Percentiles rank a stretch among this genome's conserved stretches.
Conservation (phyloP, 2,888 invertebrate species). For the Nomada hirtipes region DNA sequence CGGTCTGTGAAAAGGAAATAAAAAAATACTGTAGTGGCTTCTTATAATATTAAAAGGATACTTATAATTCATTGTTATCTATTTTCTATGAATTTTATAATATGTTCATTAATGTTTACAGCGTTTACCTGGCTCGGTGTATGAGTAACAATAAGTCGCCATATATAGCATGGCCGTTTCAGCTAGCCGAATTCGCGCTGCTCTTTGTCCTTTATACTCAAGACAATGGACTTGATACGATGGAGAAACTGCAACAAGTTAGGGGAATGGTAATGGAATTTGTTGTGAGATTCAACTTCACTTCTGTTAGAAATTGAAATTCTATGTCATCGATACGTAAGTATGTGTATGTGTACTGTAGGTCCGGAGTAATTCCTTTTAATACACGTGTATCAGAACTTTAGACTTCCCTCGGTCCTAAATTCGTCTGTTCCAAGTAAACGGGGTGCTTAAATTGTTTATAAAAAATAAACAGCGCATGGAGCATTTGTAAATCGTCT, state of each 20-base stretch:
- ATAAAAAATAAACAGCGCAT: too few relatives aligned
- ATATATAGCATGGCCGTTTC: conserved; percentile 82
- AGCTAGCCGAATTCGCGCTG: conserved; percentile 79
- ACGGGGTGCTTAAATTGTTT: too few relatives aligned
- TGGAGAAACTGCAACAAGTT: conserved; percentile 26
- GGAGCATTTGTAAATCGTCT: too few relatives aligned
- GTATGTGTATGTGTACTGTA: too few relatives aligned
- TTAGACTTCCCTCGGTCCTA: too few relatives aligned
- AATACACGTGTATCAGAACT: too few relatives aligned
- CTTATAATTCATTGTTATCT: neutral
- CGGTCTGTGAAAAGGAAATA: too few relatives aligned
- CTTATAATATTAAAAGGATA: neutral
- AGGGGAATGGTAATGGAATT: conserved; percentile 53
- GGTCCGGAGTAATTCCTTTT: too few relatives aligned
- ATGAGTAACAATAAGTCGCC: conserved; percentile 77
- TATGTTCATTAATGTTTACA: conserved; percentile 64
- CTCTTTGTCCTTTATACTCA: conserved; percentile 77
- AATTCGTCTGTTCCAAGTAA: too few relatives aligned
- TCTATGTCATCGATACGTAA: too few relatives aligned
- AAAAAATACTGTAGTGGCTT: too few relatives aligned
- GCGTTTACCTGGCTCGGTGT: conserved; percentile 79
- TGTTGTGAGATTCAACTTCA: neutral
- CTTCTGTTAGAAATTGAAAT: neutral
- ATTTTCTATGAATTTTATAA: neutral
- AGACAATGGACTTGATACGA: conserved; percentile 52